phyloP scores from a whole-genome alignment of 2,888 invertebrate genomes.

The Calephelis perditalis region DNA sequence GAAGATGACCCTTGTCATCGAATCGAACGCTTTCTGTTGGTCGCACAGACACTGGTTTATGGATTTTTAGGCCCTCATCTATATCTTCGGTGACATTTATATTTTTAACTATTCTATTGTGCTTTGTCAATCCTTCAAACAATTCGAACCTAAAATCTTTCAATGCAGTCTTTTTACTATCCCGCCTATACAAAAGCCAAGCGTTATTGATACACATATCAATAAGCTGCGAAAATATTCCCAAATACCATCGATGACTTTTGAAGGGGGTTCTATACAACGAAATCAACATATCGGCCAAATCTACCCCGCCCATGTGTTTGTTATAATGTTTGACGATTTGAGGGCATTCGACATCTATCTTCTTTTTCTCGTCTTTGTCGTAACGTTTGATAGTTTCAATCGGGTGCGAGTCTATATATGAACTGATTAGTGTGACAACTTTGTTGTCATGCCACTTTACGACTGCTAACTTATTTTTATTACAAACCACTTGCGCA shows the following conservation, averaged over 20 bases:
- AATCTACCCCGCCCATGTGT: conserved; percentile 3
- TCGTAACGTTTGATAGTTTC: conserved; percentile 18
- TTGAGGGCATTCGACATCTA: conserved; percentile 15
- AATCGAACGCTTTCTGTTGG: conserved; percentile 21
- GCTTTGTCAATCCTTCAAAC: conserved; percentile 16
- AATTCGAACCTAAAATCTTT: conserved; percentile 19
- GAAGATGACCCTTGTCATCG: conserved; percentile 18
- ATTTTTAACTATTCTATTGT: conserved; percentile 13
- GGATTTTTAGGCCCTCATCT: conserved; percentile 19
- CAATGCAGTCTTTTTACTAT: conserved; percentile 17
- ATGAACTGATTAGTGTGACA: background rate
- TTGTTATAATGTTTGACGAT: conserved; percentile 9
- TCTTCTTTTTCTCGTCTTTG: conserved; percentile 14
- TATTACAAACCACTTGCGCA: conserved; percentile 22
- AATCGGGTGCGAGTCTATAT: background rate
- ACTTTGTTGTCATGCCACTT: conserved; percentile 21
- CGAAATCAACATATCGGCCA: conserved; percentile 5
- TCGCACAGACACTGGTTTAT: conserved; percentile 20
- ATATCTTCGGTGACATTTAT: conserved; percentile 17
- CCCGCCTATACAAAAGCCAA: conserved; percentile 16
- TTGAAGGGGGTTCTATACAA: conserved; percentile 16
- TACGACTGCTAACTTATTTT: conserved; percentile 27
- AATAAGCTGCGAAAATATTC: conserved; percentile 19
- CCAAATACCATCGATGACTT: conserved; percentile 21
- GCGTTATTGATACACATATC: conserved; percentile 11